phyloP scores from a whole-genome alignment of 2,888 invertebrate genomes.

The Sympetrum striolatum region DNA sequence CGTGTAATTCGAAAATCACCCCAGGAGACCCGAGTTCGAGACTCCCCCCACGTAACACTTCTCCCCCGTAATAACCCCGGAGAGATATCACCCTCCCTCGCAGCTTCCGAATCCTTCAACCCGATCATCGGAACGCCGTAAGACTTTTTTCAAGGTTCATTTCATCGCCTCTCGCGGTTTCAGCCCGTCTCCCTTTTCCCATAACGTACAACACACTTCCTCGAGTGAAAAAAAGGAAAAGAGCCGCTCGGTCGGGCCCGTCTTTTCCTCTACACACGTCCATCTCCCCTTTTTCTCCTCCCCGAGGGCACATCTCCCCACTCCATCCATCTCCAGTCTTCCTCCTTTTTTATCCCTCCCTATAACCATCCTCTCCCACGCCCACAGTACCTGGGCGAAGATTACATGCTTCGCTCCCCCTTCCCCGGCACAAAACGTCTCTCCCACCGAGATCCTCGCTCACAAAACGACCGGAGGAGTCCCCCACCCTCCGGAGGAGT shows the following conservation, averaged over 20 bases:
- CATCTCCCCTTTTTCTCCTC: not conserved
- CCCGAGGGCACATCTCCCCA: not conserved
- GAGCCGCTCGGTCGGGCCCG: not conserved
- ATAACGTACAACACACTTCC: conserved; percentile 31
- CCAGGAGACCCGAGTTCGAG: not conserved
- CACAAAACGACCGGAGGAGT: not conserved
- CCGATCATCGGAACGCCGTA: not conserved
- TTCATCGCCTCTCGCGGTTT: conserved; percentile 19
- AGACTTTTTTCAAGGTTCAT: conserved; percentile 19
- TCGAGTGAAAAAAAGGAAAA: not conserved
- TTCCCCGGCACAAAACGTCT: not conserved
- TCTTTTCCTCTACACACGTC: not conserved
- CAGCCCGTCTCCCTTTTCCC: conserved; percentile 22
- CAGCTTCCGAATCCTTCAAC: not conserved
- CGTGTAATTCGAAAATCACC: not conserved
- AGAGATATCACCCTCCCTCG: not conserved
- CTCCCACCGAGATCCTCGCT: not conserved
- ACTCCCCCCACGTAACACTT: not conserved
- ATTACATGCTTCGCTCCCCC: conserved; percentile 22
- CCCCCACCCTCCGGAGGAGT: no score
- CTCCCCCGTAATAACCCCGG: no score
- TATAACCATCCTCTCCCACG: not conserved
- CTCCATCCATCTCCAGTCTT: not conserved
- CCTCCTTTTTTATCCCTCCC: not conserved
- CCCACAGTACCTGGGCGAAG: not conserved